These are phyloP conservation scores for Camptogramma bilineatum DNA, from an alignment of 2,888 invertebrate genomes.

Conservation along the genomic window DNA sequence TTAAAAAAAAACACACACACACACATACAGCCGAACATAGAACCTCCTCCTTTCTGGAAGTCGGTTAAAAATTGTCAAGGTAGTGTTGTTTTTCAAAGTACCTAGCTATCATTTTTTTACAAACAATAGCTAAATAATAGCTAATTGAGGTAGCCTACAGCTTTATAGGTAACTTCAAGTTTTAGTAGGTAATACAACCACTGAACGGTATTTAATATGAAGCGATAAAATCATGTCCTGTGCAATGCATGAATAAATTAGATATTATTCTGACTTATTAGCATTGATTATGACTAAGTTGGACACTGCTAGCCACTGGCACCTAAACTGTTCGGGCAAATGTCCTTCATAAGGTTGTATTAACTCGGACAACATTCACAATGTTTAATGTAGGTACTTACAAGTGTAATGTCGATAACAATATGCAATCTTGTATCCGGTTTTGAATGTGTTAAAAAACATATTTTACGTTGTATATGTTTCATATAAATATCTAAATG, in stretches of 20 bases:
- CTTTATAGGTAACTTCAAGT: too few relatives aligned
- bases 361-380: constrained; percentile 64
- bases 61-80: too few relatives aligned
- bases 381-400: constrained; percentile 51
- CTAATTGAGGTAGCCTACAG: too few relatives aligned
- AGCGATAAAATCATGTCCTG: constrained; percentile 2
- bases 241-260: constrained; percentile 6
- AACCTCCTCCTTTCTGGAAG: too few relatives aligned
- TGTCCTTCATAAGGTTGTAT: constrained; percentile 64
- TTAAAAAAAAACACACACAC: too few relatives aligned
- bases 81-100: too few relatives aligned
- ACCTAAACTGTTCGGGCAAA: constrained; percentile 28
- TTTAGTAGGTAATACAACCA: background rate
- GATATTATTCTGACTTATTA: constrained; percentile 16
- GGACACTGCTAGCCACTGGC: background rate
- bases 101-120: too few relatives aligned
- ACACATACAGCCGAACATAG: too few relatives aligned
- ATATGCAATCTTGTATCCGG: constrained; percentile 49
- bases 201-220: background rate
- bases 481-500: background rate
- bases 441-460: constrained; percentile 23
- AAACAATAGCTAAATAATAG: too few relatives aligned
- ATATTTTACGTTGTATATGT: background rate
- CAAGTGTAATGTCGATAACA: constrained; percentile 40
- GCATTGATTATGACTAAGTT: constrained; percentile 12